These are phyloP conservation scores for Aphaenogaster rudis DNA, from an alignment of 1,140 invertebrate genomes.

Conservation along the genomic window DNA sequence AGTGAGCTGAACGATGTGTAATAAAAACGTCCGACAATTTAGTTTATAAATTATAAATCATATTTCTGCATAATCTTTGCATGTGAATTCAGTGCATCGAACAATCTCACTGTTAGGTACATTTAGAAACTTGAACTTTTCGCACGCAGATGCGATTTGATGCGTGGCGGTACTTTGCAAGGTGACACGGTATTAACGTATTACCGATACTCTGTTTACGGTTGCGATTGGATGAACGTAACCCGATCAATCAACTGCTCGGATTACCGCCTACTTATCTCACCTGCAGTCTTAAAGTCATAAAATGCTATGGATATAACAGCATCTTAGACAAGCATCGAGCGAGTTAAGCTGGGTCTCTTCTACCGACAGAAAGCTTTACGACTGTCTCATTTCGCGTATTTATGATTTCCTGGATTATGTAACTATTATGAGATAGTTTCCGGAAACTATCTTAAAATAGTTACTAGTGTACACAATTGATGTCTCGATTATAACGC, in stretches of 20 bases:
- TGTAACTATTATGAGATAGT: constrained; percentile 35
- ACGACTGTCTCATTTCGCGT: constrained; percentile 12
- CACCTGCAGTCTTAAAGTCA: constrained; percentile 4
- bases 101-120: background rate
- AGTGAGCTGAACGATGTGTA: background rate
- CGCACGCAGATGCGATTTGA: constrained; percentile 1
- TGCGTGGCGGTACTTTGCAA: background rate
- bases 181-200: constrained; percentile 47
- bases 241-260: constrained; percentile 58
- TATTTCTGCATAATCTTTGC: background rate
- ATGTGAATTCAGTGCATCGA: background rate
- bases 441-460: constrained; percentile 15
- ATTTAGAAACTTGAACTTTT: constrained; percentile 1
- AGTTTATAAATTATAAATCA: background rate
- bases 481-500: constrained; percentile 49
- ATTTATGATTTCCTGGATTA: constrained; percentile 40
- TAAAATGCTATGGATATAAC: constrained; percentile 28
- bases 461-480: constrained; percentile 34
- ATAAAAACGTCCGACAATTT: background rate
- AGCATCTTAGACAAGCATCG: background rate
- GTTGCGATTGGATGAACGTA: constrained; percentile 53
- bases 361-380: constrained; percentile 4
- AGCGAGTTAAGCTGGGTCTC: background rate
- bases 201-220: constrained; percentile 59
- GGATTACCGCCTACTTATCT: constrained; percentile 63